Evolutionary conservation across 2,888 invertebrate species (phyloP).

Genomic region (Acanthacorydalis orientalis): DNA sequence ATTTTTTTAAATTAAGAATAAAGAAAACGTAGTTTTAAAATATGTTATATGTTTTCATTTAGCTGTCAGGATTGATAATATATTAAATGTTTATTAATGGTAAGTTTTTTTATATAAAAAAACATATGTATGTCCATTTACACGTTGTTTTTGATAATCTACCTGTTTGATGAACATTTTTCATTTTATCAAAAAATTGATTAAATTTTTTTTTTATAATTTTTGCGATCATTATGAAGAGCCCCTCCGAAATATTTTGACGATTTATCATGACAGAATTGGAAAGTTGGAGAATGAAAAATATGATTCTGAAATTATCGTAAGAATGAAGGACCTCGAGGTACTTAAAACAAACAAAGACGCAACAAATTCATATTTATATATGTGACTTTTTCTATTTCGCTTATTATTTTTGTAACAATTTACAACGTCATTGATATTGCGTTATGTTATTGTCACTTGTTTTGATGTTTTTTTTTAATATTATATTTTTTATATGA

Average conservation of each 20-base stretch:
- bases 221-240: constrained; percentile 29
- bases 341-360: constrained; percentile 33
- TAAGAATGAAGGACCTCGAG: constrained; percentile 97
- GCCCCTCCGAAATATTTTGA: constrained; percentile 55
- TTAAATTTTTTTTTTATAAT: not conserved
- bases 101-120: not conserved
- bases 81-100: not conserved
- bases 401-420: constrained; percentile 1
- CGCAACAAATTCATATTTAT: not conserved
- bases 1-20: too few species aligned
- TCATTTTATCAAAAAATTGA: too few species aligned
- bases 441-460: not conserved
- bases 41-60: not conserved
- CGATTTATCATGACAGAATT: constrained; percentile 81
- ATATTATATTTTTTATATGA: constrained; percentile 21
- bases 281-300: constrained; percentile 79
- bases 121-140: not conserved
- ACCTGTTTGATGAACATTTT: too few species aligned
- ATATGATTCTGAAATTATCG: constrained; percentile 96
- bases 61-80: not conserved
- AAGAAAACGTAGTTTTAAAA: not conserved
- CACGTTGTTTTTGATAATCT: not conserved
- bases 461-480: not conserved
- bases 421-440: not conserved
- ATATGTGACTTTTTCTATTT: not conserved